A percentile compares a stretch with the other conserved stretches of the same genome.
These are phyloP conservation scores for Apis mellifera DNA, from an alignment of 1,140 invertebrate genomes.

Conservation along the genomic window Amel_HAv3.1 CM009940.2:7371501-7372000, in stretches of 20 bases:
- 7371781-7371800: background rate
- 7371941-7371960: slow-evolving; percentile 12
- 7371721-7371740: slow-evolving; percentile 21
- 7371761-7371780: background rate
- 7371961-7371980: background rate
- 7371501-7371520: slow-evolving; percentile 16
- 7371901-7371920: slow-evolving; percentile 14
- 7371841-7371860: background rate
- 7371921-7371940: slow-evolving; percentile 13
- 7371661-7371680: slow-evolving; percentile 59
- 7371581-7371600: slow-evolving; percentile 50
- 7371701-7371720: slow-evolving; percentile 3
- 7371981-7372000: no score
- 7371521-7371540: background rate
- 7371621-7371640: slow-evolving; percentile 58
- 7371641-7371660: slow-evolving; percentile 55
- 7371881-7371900: slow-evolving; percentile 13
- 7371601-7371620: slow-evolving; percentile 52
- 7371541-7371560: slow-evolving; percentile 57
- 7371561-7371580: slow-evolving; percentile 42
- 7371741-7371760: slow-evolving; percentile 11
- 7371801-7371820: background rate
- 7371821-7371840: background rate
- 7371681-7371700: background rate
- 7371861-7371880: slow-evolving; percentile 33